Evolutionary conservation across 2,888 invertebrate species (phyloP), one percentile per base, ranked within the genome.

Genomic region (Mylabris sibirica): DNA sequence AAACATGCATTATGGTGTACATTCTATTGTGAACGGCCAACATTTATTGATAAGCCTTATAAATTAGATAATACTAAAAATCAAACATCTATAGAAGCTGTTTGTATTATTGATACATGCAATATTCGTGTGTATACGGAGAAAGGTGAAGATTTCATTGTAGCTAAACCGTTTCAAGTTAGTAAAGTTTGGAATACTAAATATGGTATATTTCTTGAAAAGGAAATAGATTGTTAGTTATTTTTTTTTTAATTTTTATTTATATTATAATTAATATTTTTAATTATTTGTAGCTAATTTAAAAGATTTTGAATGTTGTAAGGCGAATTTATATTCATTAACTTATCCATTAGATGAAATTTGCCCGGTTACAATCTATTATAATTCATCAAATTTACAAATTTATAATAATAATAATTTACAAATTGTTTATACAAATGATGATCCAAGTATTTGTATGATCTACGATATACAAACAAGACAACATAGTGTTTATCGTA

Each of bases 271-370:
- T 38, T 1, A 12, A 24, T 61, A 9, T 60, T 59, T 35, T 38
- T n/a, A 8, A 35, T 17, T 22, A 60, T 35, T 35, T 22, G 1
- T 30, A 69, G 66, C 53, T 57, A 49, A 60, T 41, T 61, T 44
- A 53, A 34, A 26, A 44, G 60, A 57, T 65, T 68, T 74, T 35
- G 72, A 69, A 63, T 86, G 89, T 63, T 86, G 87, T 0, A 87
- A 93, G 79, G 94, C 97, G 0, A 91, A 93, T 0, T 88, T 97
- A 61, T 98, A 95, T 84, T 95, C 96, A 9, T 85, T 98, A 68
- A 88, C 92, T 0, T 96, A 97, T 87, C 97, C 97, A 0, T 85
- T 97, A 64, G 95, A 98, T 83, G 97, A 98, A 85, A 92, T 96
- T 30, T 92, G 93, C 66, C 97, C 97, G 0, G 89, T 97, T 41